Evolutionary conservation across 2,888 invertebrate genomes (phyloP).

Genomic region (Argyresthia goedartella): DNA sequence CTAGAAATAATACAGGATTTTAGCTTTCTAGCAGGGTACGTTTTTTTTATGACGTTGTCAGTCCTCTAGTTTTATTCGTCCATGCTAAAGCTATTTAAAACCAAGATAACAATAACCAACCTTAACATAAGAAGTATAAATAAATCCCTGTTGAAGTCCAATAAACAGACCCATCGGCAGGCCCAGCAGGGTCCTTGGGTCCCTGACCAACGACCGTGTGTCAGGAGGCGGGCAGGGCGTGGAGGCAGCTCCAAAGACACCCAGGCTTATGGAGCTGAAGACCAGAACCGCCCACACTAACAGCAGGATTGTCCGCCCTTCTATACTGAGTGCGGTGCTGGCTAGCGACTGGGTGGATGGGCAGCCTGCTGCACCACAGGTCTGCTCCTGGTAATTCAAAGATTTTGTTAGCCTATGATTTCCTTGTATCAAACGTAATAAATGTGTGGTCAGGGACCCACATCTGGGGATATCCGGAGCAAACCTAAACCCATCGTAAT

Average conservation of each 20-base stretch:
- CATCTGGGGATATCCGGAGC: too few species aligned
- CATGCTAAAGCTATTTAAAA: too few species aligned
- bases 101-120: conserved; percentile 43
- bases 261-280: conserved; percentile 35
- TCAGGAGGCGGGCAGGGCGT: conserved; percentile 47
- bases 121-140: conserved; percentile 86
- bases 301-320: conserved; percentile 41
- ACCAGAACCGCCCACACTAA: conserved; percentile 46
- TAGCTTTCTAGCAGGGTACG: too few species aligned
- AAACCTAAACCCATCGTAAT: too few species aligned
- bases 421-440: too few species aligned
- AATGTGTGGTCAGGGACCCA: too few species aligned
- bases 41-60: too few species aligned
- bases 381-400: conserved; percentile 34
- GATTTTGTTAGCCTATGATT: too few species aligned
- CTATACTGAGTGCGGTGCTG: conserved; percentile 39
- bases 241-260: conserved; percentile 43
- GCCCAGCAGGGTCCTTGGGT: conserved; percentile 76
- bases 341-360: conserved; percentile 39
- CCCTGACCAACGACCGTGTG: conserved; percentile 55
- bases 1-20: too few species aligned
- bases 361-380: conserved; percentile 55
- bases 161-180: conserved; percentile 85
- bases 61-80: too few species aligned
- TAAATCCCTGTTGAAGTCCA: conserved; percentile 87